These are phyloP conservation scores for Chaetogeoica ovagalla DNA, from an alignment of 2,888 invertebrate genomes.

Conservation along the genomic window DNA sequence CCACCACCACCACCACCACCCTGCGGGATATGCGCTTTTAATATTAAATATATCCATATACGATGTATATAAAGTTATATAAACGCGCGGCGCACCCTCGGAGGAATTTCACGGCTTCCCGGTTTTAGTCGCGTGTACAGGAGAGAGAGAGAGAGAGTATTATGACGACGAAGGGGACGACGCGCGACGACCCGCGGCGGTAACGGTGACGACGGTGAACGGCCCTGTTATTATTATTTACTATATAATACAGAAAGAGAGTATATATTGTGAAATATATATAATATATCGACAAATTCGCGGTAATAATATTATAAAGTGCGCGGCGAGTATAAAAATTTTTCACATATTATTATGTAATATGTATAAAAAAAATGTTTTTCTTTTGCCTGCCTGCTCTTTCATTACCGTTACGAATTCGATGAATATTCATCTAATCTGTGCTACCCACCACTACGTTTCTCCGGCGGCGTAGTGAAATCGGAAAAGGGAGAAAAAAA, in stretches of 20 bases:
- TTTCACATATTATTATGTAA: too few species aligned
- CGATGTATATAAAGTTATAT: neutral
- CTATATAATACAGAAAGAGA: too few species aligned
- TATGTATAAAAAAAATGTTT: too few species aligned
- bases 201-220: neutral
- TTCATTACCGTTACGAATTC: too few species aligned
- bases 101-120: constrained; percentile 52
- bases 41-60: constrained; percentile 44
- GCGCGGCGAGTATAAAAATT: too few species aligned
- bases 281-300: constrained; percentile 11
- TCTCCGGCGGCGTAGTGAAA: too few species aligned
- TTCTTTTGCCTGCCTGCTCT: too few species aligned
- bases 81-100: constrained; percentile 23
- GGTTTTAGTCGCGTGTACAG: constrained; percentile 29
- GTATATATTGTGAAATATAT: neutral
- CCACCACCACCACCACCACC: constrained; percentile 13
- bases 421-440: too few species aligned
- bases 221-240: neutral
- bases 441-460: too few species aligned
- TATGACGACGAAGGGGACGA: neutral
- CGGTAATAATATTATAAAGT: too few species aligned
- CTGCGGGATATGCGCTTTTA: constrained; percentile 51
- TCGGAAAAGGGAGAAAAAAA: too few species aligned
- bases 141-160: too few species aligned
- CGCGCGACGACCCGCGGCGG: neutral